Evolutionary conservation across 2,797 vertebrate species (phyloP), one percentile per base, ranked within the genome.

Genomic region (Molossus alvarezi): DNA sequence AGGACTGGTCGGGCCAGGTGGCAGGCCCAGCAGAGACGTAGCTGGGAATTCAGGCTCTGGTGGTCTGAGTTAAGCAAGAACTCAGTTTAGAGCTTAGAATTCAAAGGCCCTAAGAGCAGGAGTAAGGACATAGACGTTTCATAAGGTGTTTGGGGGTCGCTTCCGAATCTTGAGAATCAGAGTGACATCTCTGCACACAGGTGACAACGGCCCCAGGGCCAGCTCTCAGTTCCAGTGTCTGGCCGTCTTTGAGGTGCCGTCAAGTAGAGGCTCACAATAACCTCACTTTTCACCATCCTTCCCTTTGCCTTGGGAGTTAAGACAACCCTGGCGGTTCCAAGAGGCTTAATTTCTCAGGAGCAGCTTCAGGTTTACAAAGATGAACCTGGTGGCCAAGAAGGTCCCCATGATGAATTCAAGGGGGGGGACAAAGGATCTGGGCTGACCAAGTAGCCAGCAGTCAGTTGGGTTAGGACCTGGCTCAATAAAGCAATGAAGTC

Each of bases 171-270:
- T 85, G 48, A 73, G 20, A 27, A 18, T 45, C 41, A 12, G 20
- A 84, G n/a, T 33, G 3, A 8, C 18, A 17, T 23, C 7, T 51
- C 0, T 11, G 15, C 23, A 21, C 18, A 13, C 17, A 12, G 0
- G 17, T 6, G 25, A n/a, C 69, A 1, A 0, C 0, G 1, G 15
- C 1, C 21, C n/a, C 5, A 23, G 55, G 14, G 12, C 5, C 11
- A 48, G 20, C 20, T 84, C 84, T 51, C 2, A 27, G 13, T 25
- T 27, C 33, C 12, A 5, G 21, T n/a, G 69, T 69, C 69, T 64
- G 29, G 6, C 13, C 18, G 12, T 4, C 45, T 79, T 65, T 71
- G 20, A 60, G 85, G 57, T 57, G 12, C 17, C 58, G 1, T 45
- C 37, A 81, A 81, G 29, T 12, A 41, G 86, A 80, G n/a, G 37